phyloP scores from a whole-genome alignment of 1,140 invertebrate species.

The Pseudomyrmex sp. region DNA sequence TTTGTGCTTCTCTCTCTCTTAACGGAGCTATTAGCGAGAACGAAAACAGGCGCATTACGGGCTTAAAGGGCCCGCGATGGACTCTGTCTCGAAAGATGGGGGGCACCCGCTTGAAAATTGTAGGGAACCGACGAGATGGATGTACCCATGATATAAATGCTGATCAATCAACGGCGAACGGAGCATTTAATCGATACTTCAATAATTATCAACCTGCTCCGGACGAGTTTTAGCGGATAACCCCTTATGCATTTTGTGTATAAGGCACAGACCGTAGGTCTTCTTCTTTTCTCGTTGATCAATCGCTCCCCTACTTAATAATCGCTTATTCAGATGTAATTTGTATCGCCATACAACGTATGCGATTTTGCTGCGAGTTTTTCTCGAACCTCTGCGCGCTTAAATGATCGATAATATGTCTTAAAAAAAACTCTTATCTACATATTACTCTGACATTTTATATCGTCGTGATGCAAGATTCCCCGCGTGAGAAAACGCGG shows the following conservation, averaged over 20 bases:
- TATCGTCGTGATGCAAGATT: neutral
- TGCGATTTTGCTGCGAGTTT: neutral
- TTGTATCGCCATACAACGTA: slow-evolving; percentile 12
- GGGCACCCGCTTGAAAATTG: slow-evolving; percentile 71
- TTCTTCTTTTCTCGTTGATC: slow-evolving; percentile 64
- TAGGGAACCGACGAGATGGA: slow-evolving; percentile 74
- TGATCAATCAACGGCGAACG: slow-evolving; percentile 78
- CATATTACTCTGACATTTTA: neutral
- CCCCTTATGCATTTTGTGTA: slow-evolving; percentile 67
- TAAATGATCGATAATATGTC: neutral
- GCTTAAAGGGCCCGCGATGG: slow-evolving; percentile 58
- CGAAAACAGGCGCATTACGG: slow-evolving; percentile 37
- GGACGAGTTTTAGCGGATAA: slow-evolving; percentile 59
- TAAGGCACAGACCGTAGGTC: slow-evolving; percentile 16
- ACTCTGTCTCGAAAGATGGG: slow-evolving; percentile 57
- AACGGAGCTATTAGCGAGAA: slow-evolving; percentile 62
- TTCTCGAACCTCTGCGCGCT: neutral
- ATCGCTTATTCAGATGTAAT: slow-evolving; percentile 60
- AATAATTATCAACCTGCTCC: slow-evolving; percentile 79
- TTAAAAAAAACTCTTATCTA: no score
- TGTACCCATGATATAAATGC: slow-evolving; percentile 75
- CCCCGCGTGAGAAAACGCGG: neutral
- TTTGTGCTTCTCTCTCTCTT: slow-evolving; percentile 37
- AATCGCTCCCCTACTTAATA: slow-evolving; percentile 67
- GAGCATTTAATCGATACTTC: slow-evolving; percentile 78